Percentiles rank a stretch among this genome's conserved stretches.
Conservation (phyloP, 2,113 vertebrate genomes). For the Vidua macroura region DNA sequence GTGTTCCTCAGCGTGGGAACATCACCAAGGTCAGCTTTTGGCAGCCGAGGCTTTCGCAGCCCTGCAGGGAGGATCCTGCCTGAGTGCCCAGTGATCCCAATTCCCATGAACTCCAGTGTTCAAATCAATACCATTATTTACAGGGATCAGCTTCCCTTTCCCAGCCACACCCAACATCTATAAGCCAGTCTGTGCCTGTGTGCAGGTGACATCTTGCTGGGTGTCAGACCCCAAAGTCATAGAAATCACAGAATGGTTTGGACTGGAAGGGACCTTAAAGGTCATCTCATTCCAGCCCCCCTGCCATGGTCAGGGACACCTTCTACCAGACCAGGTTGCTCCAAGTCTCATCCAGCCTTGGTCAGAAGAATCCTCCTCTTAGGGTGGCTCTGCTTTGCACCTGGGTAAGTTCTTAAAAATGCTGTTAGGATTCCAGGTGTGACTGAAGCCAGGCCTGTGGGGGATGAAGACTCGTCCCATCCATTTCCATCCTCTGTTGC, state of each 20-base stretch:
- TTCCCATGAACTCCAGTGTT: neutral
- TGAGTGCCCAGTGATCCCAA: neutral
- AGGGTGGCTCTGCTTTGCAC: neutral
- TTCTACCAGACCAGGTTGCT: neutral
- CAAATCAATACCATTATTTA: neutral
- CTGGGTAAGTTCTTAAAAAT: neutral
- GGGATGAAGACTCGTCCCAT: neutral
- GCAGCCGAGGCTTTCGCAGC: neutral
- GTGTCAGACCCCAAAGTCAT: neutral
- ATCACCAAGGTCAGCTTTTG: neutral
- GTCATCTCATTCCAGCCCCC: neutral
- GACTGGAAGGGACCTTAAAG: neutral
- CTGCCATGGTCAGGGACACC: neutral
- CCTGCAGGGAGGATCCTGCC: neutral
- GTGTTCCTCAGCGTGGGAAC: neutral
- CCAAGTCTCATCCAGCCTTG: neutral
- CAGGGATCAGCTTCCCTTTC: neutral
- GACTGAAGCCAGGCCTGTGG: neutral
- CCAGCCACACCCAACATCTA: rapidly evolving
- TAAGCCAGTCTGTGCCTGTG: neutral
- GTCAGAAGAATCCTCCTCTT: neutral
- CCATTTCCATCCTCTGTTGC: neutral
- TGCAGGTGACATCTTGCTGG: neutral
- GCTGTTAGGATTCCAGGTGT: neutral
- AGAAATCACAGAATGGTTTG: neutral